Base-by-base conservation (phyloP, 2,888 invertebrate genomes). In the Autographa gamma region DNA sequence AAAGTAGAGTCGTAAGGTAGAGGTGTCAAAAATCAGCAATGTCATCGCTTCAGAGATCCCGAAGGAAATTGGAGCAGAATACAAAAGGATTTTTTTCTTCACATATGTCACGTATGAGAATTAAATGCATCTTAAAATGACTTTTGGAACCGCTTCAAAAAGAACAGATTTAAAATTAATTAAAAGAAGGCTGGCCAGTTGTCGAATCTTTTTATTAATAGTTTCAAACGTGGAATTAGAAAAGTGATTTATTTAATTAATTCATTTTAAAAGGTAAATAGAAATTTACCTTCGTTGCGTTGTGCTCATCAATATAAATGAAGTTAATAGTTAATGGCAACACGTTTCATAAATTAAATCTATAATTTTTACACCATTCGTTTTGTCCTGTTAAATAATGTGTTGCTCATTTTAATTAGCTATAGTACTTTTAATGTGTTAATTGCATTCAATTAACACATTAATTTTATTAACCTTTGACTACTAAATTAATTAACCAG, bases 11-110 rank as follows among this genome's bases (percentile, higher is more conserved):
- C 31, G 63, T 69, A 73, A 73, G 70, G 63, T 71, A 73, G 68
- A 76, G 56, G 71, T 74, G 76, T 78, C 74, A 78, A 86, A 87
- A 88, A 89, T 85, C 81, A 68, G 92, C 91, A 87, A 81, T 90
- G 91, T 92, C 92, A 92, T 91, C 89, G 82, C 79, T 83, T 82
- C 63, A 75, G 79, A 83, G 78, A 86, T 86, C 84, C 81, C 84
- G 70, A 64, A 85, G 85, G 87, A 89, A 92, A 89, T 89, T 89
- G 85, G 86, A 88, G 85, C 85, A 83, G 76, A 82, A 80, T 84
- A 85, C 85, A 85, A 87, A 83, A 82, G 81, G 48, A 63, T 82
- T 74, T 81, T 81, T 81, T 85, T 76, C 67, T 67, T 34, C 61
- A 71, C 76, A 76, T 76, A 77, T 82, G 77, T 83, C 83, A 84